Percentiles rank a stretch among this genome's conserved stretches.
These are phyloP conservation scores for Pipistrellus kuhlii DNA, from an alignment of 2,797 vertebrate genomes.

Conservation along the genomic window DNA sequence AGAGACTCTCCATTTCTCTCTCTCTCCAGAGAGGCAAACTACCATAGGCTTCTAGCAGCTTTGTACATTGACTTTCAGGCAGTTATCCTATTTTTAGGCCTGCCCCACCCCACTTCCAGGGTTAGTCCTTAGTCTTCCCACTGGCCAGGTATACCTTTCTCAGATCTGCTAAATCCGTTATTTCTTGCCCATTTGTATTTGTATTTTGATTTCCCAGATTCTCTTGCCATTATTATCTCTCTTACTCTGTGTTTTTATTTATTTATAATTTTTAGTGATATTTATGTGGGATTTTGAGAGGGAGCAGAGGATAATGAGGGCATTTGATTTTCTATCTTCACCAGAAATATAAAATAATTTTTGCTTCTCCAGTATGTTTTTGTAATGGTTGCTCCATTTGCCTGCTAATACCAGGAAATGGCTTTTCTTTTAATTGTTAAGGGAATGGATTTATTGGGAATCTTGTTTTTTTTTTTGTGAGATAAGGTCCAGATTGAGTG, in stretches of 20 bases:
- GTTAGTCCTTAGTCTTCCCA: background rate
- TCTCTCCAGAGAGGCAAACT: slow-evolving; percentile 10
- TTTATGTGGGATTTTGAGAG: slow-evolving; percentile 24
- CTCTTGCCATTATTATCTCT: background rate
- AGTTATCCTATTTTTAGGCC: background rate
- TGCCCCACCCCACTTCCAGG: background rate
- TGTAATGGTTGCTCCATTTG: background rate
- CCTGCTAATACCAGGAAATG: background rate
- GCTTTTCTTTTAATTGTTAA: background rate
- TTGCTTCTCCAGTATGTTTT: background rate
- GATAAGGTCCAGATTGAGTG: background rate
- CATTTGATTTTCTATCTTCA: background rate
- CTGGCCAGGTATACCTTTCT: background rate
- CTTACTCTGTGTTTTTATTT: background rate
- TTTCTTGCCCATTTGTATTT: background rate
- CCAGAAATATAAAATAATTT: slow-evolving; percentile 13
- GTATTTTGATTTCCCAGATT: slow-evolving; percentile 37
- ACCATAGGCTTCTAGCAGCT: background rate
- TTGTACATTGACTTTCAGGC: background rate
- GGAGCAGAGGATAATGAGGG: background rate
- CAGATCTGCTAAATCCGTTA: background rate
- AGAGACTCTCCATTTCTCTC: background rate
- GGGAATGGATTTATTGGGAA: background rate
- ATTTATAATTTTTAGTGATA: background rate
- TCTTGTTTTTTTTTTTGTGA: background rate